Base-by-base conservation (phyloP, 2,888 invertebrate species). In the Salpingus planirostris region DNA sequence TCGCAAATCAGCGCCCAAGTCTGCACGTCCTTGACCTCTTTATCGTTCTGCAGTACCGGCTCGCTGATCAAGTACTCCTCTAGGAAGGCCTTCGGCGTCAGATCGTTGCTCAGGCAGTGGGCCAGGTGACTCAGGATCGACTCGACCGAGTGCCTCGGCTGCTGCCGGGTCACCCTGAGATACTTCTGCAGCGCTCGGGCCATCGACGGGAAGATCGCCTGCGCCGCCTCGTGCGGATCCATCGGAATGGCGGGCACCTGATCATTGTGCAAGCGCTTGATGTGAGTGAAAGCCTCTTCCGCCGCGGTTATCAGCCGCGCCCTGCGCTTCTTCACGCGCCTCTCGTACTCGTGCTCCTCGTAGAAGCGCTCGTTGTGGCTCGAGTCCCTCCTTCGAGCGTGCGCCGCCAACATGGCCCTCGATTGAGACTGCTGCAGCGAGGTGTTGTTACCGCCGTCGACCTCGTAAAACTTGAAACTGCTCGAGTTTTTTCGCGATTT, bases 221-320 rank as follows among this genome's bases (percentile, higher is more conserved):
- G 91, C 0, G 97, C 97, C 2, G 97, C 96, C 67, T 96, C 96
- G 51, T 89, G 80, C 0, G 96, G 86, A 57, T 95, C 92, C 70
- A 98, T 81, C 0, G 87, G 84, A 37, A 85, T 77, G 0, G 88
- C 84, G 0, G 88, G 81, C 15, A 83, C 78, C 31, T 75, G 71
- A 46, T 76, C 78, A 38, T 76, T 74, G 43, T 77, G 68, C 40
- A 93, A 76, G 21, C 95, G 73, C 53, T 90, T 85, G 43, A 98
- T 92, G 58, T 97, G 96, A 7, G 95, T 92, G 64, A 98, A 98
- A 1, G 97, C 95, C 58, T 98, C 97, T 64, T 98, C 97, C 0
- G 95, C 87, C 1, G 96, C 92, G 1, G 89, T 85, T 32, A 95
- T 78, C 22, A 98, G 71, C 11, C 97, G 70, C 2, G 96, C 93